Evolutionary conservation across 2,888 invertebrate species (phyloP).

Genomic region (Erebia epiphron): DNA sequence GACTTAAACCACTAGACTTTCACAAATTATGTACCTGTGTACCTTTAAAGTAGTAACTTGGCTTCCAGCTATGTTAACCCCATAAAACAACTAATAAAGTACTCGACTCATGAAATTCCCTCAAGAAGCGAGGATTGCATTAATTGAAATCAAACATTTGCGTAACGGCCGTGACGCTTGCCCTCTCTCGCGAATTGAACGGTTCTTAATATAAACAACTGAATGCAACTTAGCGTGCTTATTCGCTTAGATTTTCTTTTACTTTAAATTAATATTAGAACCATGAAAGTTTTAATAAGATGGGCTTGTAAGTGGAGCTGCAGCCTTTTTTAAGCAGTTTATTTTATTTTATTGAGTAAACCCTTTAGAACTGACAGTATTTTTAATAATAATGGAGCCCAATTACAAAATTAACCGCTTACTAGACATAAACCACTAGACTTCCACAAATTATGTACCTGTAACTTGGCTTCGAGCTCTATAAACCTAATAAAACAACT

Average conservation of each 20-base stretch:
- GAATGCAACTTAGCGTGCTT: conserved; percentile 39
- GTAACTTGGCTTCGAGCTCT: conserved; percentile 3
- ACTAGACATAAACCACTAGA: background rate
- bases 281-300: background rate
- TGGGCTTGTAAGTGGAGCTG: too few species aligned
- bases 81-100: conserved; percentile 13
- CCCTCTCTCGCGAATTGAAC: conserved; percentile 45
- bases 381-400: too few species aligned
- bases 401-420: too few species aligned
- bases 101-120: conserved; percentile 26
- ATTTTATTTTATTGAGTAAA: too few species aligned
- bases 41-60: background rate
- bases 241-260: conserved; percentile 40
- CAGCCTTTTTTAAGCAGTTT: too few species aligned
- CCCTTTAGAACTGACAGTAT: too few species aligned
- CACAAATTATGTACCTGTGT: too few species aligned
- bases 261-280: background rate
- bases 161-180: conserved; percentile 44
- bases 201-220: conserved; percentile 33
- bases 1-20: background rate
- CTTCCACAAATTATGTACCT: too few species aligned
- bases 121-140: conserved; percentile 31
- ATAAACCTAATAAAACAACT: conserved; percentile 7
- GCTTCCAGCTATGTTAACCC: background rate
- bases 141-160: conserved; percentile 48